phyloP scores from a whole-genome alignment of 2,797 vertebrate genomes.

The Monodelphis domestica region DNA sequence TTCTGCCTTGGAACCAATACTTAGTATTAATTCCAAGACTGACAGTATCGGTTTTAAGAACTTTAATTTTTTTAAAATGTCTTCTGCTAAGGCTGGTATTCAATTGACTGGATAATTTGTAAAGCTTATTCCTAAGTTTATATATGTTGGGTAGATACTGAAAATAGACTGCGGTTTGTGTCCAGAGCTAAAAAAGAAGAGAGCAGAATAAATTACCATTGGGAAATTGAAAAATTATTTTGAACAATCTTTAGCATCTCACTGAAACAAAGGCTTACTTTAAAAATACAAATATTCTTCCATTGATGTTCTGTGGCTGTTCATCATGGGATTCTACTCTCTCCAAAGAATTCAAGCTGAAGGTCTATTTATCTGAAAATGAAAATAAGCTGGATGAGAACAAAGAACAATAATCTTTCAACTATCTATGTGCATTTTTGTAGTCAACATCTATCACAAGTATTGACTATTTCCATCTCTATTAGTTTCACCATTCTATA shows the following conservation, averaged over 20 bases:
- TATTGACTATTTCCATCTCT: background rate
- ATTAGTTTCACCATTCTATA: background rate
- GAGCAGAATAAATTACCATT: background rate
- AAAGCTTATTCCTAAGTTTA: background rate
- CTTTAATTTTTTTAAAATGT: too few species aligned
- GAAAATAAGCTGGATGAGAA: background rate
- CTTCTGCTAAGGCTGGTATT: background rate
- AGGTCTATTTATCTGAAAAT: background rate
- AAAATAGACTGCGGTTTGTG: background rate
- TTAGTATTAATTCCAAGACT: too few species aligned
- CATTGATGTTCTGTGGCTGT: background rate
- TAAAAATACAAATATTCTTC: background rate
- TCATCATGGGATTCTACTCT: background rate
- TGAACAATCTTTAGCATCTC: background rate
- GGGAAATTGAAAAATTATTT: background rate
- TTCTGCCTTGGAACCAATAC: too few species aligned
- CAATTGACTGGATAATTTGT: background rate
- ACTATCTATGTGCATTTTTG: background rate
- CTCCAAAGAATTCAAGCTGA: background rate
- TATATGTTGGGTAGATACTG: background rate
- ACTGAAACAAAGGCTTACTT: background rate
- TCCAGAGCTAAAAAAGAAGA: background rate
- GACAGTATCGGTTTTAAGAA: too few species aligned
- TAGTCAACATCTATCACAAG: background rate
- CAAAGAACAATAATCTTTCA: background rate